phyloP scores from a whole-genome alignment of 64 coral and sea anemone species.

The Orbicella faveolata region DNA sequence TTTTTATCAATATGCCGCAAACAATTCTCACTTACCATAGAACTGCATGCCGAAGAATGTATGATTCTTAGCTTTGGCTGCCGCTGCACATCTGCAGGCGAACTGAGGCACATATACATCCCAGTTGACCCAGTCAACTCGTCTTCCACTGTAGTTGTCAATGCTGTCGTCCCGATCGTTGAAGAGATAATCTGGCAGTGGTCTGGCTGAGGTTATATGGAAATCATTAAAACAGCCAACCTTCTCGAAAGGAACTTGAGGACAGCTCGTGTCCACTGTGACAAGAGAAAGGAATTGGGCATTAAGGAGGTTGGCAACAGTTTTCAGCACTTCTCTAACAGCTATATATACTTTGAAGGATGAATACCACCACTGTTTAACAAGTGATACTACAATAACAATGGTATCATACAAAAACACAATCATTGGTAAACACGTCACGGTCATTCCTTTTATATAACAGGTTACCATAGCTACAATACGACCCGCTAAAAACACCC shows the following conservation, averaged over 20 bases:
- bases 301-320: too few species aligned
- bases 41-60: constrained; percentile 64
- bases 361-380: too few species aligned
- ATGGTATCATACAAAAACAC: too few species aligned
- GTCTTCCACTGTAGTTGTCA: constrained; percentile 36
- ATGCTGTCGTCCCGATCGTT: constrained; percentile 53
- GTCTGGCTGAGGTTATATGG: not conserved
- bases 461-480: too few species aligned
- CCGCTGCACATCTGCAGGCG: constrained; percentile 62
- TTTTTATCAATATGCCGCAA: too few species aligned
- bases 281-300: not conserved
- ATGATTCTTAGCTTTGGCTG: constrained; percentile 26
- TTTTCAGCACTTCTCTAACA: too few species aligned
- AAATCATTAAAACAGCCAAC: constrained; percentile 46
- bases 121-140: constrained; percentile 64
- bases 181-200: constrained; percentile 59
- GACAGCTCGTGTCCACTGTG: constrained; percentile 21
- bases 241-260: constrained; percentile 18
- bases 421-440: too few species aligned
- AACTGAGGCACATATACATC: constrained; percentile 53
- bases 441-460: too few species aligned
- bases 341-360: too few species aligned
- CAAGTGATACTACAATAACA: too few species aligned
- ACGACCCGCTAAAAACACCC: too few species aligned
- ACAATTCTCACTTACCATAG: not conserved